phyloP scores from a whole-genome alignment of 2,113 vertebrate genomes.

The Psammodynastes pulverulentus region DNA sequence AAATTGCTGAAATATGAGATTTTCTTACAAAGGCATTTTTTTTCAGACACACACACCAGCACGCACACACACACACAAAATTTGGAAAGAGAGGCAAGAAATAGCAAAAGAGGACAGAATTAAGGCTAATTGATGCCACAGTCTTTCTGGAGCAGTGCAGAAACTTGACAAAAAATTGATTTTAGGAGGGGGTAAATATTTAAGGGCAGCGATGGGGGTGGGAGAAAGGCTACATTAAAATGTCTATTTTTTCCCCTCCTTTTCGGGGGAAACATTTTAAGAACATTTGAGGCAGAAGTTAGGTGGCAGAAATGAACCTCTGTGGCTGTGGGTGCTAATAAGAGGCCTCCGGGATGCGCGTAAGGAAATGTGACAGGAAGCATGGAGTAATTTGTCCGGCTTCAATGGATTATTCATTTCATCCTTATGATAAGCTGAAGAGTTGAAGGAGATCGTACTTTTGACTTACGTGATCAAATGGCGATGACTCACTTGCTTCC shows the following conservation, averaged over 20 bases:
- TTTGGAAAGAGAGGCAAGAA: conserved; percentile 56
- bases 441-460: background rate
- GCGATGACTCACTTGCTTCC: background rate
- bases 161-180: conserved; percentile 78
- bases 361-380: conserved; percentile 38
- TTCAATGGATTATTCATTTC: conserved; percentile 5
- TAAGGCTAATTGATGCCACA: conserved; percentile 88
- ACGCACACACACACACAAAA: conserved; percentile 44
- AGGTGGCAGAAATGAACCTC: conserved; percentile 58
- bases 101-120: conserved; percentile 71
- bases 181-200: conserved; percentile 45
- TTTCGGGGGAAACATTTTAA: conserved; percentile 43
- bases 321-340: conserved; percentile 55
- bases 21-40: conserved; percentile 83
- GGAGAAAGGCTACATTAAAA: conserved; percentile 53
- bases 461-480: background rate
- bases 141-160: conserved; percentile 83
- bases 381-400: conserved; percentile 23
- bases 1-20: conserved; percentile 95
- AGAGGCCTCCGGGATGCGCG: conserved; percentile 56
- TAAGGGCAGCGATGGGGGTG: conserved; percentile 56
- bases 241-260: conserved; percentile 11
- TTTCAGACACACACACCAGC: conserved; percentile 63
- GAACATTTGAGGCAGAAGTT: conserved; percentile 59
- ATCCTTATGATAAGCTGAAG: background rate